Evolutionary conservation across 2,797 vertebrate genomes (phyloP).

Genomic region (Ctenopoma multispine): DNA sequence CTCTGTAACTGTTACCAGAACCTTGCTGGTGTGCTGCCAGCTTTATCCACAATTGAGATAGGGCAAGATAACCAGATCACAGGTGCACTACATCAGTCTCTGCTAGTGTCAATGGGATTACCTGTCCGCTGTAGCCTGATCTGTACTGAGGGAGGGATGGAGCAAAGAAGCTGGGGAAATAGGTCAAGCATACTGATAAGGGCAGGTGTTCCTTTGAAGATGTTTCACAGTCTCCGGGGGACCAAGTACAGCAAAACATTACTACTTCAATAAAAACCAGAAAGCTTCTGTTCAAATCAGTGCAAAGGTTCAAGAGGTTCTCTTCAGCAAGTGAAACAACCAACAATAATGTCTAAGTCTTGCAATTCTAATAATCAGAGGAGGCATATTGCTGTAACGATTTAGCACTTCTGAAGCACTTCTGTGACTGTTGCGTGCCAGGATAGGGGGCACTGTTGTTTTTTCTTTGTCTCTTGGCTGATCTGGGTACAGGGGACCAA

Average conservation of each 20-base stretch:
- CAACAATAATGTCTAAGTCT: not conserved
- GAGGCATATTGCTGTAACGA: constrained; percentile 12
- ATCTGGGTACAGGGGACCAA: too few relatives aligned
- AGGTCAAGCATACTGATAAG: constrained; percentile 81
- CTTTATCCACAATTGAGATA: constrained; percentile 54
- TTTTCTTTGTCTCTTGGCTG: too few relatives aligned
- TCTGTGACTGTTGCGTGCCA: too few relatives aligned
- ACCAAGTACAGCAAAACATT: constrained; percentile 58
- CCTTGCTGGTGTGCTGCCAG: constrained; percentile 27
- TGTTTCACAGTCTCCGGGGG: constrained; percentile 71
- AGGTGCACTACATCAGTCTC: constrained; percentile 72
- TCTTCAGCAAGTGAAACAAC: constrained; percentile 10
- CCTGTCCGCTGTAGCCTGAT: constrained; percentile 64
- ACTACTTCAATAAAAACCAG: constrained; percentile 43
- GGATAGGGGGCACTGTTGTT: too few relatives aligned
- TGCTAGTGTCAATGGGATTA: constrained; percentile 76
- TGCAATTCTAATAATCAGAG: constrained; percentile 16
- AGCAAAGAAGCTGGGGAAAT: constrained; percentile 72
- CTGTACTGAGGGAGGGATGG: constrained; percentile 49
- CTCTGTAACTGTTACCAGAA: constrained; percentile 44
- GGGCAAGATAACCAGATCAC: constrained; percentile 73
- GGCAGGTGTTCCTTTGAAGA: constrained; percentile 78
- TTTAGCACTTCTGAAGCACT: not conserved
- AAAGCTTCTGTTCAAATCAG: constrained; percentile 31
- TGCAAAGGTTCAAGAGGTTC: constrained; percentile 24